These are phyloP conservation scores for Melanotaenia nigrans DNA, from an alignment of 2,797 vertebrate genomes.

Conservation along the genomic window DNA sequence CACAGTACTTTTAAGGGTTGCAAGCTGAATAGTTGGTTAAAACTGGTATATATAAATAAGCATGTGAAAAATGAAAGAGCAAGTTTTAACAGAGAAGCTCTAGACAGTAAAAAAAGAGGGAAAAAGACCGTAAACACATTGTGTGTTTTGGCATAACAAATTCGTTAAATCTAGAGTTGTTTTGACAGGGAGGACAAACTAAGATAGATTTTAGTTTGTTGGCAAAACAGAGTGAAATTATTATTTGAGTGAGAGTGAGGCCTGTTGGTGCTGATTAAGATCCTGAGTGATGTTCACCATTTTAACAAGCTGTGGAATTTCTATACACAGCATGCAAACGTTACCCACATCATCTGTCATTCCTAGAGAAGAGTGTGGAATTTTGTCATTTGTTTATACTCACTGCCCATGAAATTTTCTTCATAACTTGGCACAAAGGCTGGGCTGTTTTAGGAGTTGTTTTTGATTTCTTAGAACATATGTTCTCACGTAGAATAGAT, in stretches of 20 bases:
- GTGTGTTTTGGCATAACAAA: no score
- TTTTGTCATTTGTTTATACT: background rate
- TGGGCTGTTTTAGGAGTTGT: background rate
- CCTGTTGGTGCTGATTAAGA: conserved; percentile 18
- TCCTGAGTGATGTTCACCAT: conserved; percentile 1
- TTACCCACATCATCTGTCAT: background rate
- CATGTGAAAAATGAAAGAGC: background rate
- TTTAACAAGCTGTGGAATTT: background rate
- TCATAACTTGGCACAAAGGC: background rate
- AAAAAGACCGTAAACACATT: no score
- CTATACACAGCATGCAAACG: background rate
- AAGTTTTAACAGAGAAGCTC: background rate
- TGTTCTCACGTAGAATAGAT: conserved; percentile 13
- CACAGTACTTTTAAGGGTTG: background rate
- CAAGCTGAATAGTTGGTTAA: background rate
- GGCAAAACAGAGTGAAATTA: background rate
- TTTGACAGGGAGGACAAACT: background rate
- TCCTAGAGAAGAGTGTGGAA: background rate
- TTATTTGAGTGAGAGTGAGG: conserved; percentile 3
- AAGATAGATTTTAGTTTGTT: background rate
- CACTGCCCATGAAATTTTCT: conserved; percentile 1
- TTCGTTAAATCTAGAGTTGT: background rate
- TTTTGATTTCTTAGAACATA: conserved; percentile 1
- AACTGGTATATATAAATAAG: background rate
- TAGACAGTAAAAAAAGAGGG: background rate